Evolutionary conservation across 92 coral and sea anemone species (phyloP).

Genomic region (Phymanthus crucifer): DNA sequence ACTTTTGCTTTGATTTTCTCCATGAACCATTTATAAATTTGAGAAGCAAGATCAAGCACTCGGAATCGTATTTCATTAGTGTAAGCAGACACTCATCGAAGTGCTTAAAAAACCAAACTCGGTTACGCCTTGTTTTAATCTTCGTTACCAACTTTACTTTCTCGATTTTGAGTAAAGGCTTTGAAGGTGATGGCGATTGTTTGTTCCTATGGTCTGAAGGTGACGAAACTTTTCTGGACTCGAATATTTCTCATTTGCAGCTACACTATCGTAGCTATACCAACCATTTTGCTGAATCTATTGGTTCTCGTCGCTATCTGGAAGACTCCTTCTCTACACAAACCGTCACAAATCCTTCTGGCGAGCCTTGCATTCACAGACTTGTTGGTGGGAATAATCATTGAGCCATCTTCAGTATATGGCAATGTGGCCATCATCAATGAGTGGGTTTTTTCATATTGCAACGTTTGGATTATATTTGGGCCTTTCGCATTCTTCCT

Average conservation of each 20-base stretch:
- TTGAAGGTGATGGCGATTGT: too few relatives aligned
- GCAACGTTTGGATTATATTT: neutral
- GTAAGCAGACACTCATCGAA: too few relatives aligned
- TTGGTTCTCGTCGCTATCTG: neutral
- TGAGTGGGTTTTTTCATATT: neutral
- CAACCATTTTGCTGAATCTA: neutral
- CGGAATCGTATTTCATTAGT: too few relatives aligned
- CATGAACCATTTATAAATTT: too few relatives aligned
- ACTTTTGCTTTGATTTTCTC: too few relatives aligned
- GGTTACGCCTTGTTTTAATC: too few relatives aligned
- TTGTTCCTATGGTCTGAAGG: neutral
- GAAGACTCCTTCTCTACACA: constrained; percentile 23
- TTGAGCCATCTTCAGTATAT: neutral
- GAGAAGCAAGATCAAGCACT: too few relatives aligned
- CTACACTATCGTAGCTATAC: neutral
- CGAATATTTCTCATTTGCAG: neutral
- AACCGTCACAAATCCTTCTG: constrained; percentile 11
- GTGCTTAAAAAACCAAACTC: too few relatives aligned
- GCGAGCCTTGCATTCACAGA: constrained; percentile 12
- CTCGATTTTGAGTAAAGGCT: too few relatives aligned
- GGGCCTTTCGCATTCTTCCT: neutral
- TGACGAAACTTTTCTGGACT: neutral
- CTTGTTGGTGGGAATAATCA: neutral
- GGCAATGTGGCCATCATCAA: neutral
- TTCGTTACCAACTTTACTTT: too few relatives aligned